Base-by-base conservation (phyloP, 92 coral and sea anemone species). In the Palythoa heliodiscus region DNA sequence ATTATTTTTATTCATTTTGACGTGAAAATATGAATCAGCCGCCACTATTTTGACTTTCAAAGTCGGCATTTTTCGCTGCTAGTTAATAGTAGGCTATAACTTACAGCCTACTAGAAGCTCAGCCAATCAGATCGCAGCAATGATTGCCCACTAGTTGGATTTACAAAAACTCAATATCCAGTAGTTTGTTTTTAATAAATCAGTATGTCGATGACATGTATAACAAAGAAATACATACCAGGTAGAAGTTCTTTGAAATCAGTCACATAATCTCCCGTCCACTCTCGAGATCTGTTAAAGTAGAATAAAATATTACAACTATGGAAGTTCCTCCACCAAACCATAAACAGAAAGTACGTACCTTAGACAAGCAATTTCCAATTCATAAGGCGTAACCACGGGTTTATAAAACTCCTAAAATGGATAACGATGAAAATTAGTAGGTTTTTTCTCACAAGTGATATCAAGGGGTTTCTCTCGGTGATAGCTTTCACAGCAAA, bases 361-460 rank as follows among this genome's bases (percentile, higher is more conserved):
- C 98, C 98, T 96, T 52, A 95, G 84, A 67, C 98, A 96, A 43
- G 98, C 98, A 75, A 96, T 87, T 82, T 96, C 98, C 92, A 96
- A 92, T 82, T 96, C 98, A 89, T 90, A 96, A 35, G 98, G 98
- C 7, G 98, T 96, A 53, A 96, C 95, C 70, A 94, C 89, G 38
- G 98, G 99, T 73, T 94, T 96, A 85, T 83, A 96, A 83, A 94
- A 96, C 23, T 96, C 98, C 98, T 96, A 77, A 16, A 47, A 76
- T 52, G 20, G 13, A 73, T 23, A 39, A 80, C 16, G 22, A 15
- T 38, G 24, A 9, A 22, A 67, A n/a, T 77, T 37, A 38, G 52
- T 7, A 13, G 22, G 69, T n/a, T 17, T 58, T 19, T 58, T 52
- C 20, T 7, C 15, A 19, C 10, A 57, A 58, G 64, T 58, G 64